phyloP scores from a whole-genome alignment of 2,113 vertebrate species.

The Carassius auratus region DNA sequence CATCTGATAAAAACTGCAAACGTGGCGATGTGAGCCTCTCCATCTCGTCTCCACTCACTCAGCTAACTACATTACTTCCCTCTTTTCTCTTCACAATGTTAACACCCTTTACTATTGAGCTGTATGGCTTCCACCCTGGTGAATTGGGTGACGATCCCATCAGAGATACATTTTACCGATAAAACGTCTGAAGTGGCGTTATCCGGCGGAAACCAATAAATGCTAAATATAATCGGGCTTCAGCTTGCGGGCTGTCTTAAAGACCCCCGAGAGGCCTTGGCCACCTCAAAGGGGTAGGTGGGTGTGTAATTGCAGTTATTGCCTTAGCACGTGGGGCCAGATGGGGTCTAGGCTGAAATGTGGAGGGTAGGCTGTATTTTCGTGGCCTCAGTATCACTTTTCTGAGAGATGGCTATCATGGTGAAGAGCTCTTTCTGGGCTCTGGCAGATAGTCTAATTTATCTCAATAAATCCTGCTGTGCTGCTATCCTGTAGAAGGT shows the following conservation, averaged over 20 bases:
- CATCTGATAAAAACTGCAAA: not conserved
- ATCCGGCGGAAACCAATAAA: conserved; percentile 62
- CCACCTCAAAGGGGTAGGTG: conserved; percentile 35
- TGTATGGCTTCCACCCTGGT: conserved; percentile 28
- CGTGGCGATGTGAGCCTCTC: not conserved
- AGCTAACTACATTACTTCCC: conserved; percentile 29
- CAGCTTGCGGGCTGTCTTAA: conserved; percentile 49
- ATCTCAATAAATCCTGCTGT: conserved; percentile 31
- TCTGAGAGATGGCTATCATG: conserved; percentile 56
- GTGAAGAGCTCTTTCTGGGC: conserved; percentile 3
- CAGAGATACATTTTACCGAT: conserved; percentile 49
- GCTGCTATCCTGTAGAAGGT: conserved; percentile 6
- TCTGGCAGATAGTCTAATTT: conserved; percentile 19
- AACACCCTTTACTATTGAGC: conserved; percentile 29
- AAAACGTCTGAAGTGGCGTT: conserved; percentile 49
- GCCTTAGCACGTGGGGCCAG: conserved; percentile 63
- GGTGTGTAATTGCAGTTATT: conserved; percentile 72
- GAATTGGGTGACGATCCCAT: conserved; percentile 14
- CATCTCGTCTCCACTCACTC: conserved; percentile 39
- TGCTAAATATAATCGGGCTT: conserved; percentile 43
- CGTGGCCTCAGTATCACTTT: conserved; percentile 23
- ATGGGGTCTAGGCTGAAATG: conserved; percentile 65
- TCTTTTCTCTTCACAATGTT: conserved; percentile 24
- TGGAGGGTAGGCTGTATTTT: conserved; percentile 44
- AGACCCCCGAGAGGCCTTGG: conserved; percentile 51